These are phyloP conservation scores for Periplaneta americana DNA, from an alignment of 1,140 invertebrate genomes.

Conservation along the genomic window DNA sequence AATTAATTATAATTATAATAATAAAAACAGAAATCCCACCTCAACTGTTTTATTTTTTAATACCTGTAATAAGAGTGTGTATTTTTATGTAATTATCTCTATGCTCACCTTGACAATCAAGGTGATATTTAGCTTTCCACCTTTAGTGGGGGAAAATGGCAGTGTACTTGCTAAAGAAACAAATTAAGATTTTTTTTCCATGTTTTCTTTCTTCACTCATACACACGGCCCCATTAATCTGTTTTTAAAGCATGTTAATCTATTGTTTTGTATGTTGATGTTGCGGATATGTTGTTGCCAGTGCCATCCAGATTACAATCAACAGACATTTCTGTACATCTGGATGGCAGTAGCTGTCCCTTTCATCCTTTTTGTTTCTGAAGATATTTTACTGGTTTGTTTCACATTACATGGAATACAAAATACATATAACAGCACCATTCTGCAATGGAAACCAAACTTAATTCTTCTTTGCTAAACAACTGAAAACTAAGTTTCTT, in stretches of 20 bases:
- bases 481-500: background rate
- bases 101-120: slow-evolving; percentile 7
- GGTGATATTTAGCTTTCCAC: slow-evolving; percentile 10
- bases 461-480: background rate
- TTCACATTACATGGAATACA: background rate
- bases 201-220: slow-evolving; percentile 15
- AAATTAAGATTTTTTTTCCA: slow-evolving; percentile 11
- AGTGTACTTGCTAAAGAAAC: slow-evolving; percentile 19
- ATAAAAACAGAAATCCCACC: slow-evolving; percentile 18
- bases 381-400: background rate
- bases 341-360: background rate
- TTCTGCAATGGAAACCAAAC: background rate
- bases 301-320: background rate
- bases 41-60: slow-evolving; percentile 11
- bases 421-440: background rate
- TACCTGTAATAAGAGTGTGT: slow-evolving; percentile 13
- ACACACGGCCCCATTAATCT: slow-evolving; percentile 11
- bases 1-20: slow-evolving; percentile 7
- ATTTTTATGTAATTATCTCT: slow-evolving; percentile 9
- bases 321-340: background rate
- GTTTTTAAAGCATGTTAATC: background rate
- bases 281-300: background rate
- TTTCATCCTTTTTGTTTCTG: background rate
- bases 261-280: background rate
- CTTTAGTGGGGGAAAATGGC: slow-evolving; percentile 16